Conservation (phyloP, 2,888 invertebrate genomes). For the Drosophila kanekoi region DNA sequence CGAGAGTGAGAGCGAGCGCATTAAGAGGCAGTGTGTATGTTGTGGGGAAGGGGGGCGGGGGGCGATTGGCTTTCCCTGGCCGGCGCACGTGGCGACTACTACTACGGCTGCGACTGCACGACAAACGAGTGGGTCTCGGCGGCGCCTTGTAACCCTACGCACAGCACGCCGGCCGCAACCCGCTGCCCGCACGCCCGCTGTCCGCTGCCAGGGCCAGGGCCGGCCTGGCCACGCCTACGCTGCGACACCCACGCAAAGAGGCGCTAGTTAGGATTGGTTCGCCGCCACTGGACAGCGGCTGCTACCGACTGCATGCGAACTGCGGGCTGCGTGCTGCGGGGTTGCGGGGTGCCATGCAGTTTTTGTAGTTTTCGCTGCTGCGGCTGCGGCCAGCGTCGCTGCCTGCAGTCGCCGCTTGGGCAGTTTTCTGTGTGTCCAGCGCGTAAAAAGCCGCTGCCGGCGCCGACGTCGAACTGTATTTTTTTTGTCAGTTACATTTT, state of each 20-base stretch:
- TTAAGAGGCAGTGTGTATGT: neutral
- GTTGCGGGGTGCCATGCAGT: slow-evolving; percentile 43
- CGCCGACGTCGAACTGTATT: slow-evolving; percentile 59
- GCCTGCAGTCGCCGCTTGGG: slow-evolving; percentile 34
- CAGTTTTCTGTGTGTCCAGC: slow-evolving; percentile 70
- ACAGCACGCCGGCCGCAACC: slow-evolving; percentile 18
- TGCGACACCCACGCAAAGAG: slow-evolving; percentile 75
- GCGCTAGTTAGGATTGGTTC: slow-evolving; percentile 77
- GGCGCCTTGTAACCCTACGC: slow-evolving; percentile 59
- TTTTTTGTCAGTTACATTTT: slow-evolving; percentile 53
- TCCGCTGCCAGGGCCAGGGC: slow-evolving; percentile 30
- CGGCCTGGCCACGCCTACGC: slow-evolving; percentile 80
- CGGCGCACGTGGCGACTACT: slow-evolving; percentile 71
- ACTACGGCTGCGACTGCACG: slow-evolving; percentile 30
- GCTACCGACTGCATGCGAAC: slow-evolving; percentile 4
- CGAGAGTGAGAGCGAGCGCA: neutral
- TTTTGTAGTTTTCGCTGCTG: slow-evolving; percentile 31
- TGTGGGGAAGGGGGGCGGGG: neutral
- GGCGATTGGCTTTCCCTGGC: slow-evolving; percentile 10
- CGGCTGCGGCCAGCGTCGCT: slow-evolving; percentile 34
- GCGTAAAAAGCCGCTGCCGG: slow-evolving; percentile 77
- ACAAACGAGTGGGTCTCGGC: slow-evolving; percentile 31
- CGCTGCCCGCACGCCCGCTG: slow-evolving; percentile 5
- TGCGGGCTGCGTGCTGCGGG: neutral
- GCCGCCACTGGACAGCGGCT: slow-evolving; percentile 69